A percentile compares a stretch with the other conserved stretches of the same genome.
These are phyloP conservation scores for Argyresthia goedartella DNA, from an alignment of 2,888 invertebrate genomes.

Conservation along the genomic window DNA sequence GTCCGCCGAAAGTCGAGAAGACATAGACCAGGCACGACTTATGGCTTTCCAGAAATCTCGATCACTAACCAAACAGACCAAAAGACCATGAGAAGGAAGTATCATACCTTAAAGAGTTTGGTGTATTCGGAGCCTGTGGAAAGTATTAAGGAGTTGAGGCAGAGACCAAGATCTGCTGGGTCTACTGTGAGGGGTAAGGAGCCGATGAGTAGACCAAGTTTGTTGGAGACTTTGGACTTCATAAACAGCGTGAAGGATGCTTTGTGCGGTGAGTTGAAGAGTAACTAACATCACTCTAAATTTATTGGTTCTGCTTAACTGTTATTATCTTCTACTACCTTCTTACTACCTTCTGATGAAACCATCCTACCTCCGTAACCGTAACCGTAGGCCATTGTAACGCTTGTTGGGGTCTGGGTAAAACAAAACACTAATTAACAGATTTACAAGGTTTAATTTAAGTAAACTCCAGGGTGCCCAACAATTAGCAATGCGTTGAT, in stretches of 20 bases:
- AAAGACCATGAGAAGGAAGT: conserved; percentile 32
- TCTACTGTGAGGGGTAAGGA: conserved; percentile 53
- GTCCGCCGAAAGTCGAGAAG: conserved; percentile 37
- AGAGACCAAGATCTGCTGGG: conserved; percentile 54
- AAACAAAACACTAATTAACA: too few species aligned
- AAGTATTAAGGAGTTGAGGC: conserved; percentile 43
- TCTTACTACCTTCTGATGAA: too few species aligned
- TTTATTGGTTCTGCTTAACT: too few species aligned
- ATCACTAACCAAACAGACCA: conserved; percentile 47
- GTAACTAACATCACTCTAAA: too few species aligned
- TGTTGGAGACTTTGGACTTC: conserved; percentile 59
- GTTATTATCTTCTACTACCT: too few species aligned
- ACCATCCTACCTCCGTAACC: too few species aligned
- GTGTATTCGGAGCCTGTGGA: conserved; percentile 59
- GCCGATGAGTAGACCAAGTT: conserved; percentile 46
- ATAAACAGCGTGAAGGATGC: conserved; percentile 58
- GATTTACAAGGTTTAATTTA: too few species aligned
- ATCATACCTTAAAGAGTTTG: conserved; percentile 42
- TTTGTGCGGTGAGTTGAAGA: conserved; percentile 37
- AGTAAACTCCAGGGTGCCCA: too few species aligned
- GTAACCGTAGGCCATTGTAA: too few species aligned
- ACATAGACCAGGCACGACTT: conserved; percentile 37
- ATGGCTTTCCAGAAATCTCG: conserved; percentile 57
- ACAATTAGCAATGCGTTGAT: too few species aligned
- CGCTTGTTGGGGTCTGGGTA: too few species aligned